Base-by-base conservation (phyloP, 2,888 invertebrate species). In the Macaria liturata region DNA sequence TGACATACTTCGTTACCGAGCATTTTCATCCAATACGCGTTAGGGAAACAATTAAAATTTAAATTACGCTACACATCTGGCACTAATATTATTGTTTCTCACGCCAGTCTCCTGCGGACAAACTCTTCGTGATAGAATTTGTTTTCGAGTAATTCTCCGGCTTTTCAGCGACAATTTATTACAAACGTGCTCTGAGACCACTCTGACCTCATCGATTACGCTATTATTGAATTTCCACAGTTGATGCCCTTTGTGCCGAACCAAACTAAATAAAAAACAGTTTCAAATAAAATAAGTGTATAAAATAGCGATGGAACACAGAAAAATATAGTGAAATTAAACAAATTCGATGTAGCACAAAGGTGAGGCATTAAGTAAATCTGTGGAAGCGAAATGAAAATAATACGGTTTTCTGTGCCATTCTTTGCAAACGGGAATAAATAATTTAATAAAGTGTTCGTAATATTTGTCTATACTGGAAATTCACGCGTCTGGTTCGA, bases 11-110 rank as follows among this genome's bases (percentile, higher is more conserved):
- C 61, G 57, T 66, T 64, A 61, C 61, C 56, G 64, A 68, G 40
- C 64, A 46, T 53, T 59, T 54, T 54, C 51, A 52, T 65, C 43
- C 50, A 37, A 37, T 56, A 47, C 61, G 40, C 45, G 58, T 60
- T 47, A 54, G 57, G 53, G 47, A 66, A 60, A 66, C 65, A 70
- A 71, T 70, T 64, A 61, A 62, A 68, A 62, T 65, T 65, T 62
- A 71, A 69, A 73, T 71, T 68, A 69, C 57, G 45, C 39, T 46
- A 57, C 48, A 59, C 52, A 59, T 55, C 48, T 59, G 59, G 56
- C 51, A 42, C 52, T 65, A 67, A 70, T 61, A 53, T 61, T 61
- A 51, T 61, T 62, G 8, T 57, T 54, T 58, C 40, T 31, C 32
- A 42, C 54, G 46, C 53, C 51, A 20, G 44, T 48, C 34, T 37